Base-by-base conservation (phyloP, 2,113 vertebrate species). In the Emydura subglobosa region DNA sequence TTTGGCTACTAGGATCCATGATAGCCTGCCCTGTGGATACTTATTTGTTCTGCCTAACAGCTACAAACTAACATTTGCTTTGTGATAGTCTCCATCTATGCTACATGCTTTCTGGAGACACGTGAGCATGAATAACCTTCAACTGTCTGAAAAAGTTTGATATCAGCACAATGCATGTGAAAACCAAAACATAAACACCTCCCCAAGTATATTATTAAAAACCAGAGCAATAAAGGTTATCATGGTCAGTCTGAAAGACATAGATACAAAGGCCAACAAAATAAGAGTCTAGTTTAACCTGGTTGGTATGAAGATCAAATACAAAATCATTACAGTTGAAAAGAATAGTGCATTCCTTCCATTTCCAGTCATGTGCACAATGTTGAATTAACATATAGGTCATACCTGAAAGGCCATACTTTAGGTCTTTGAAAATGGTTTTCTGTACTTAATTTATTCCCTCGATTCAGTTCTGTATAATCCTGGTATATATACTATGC, bases 311-410 rank as follows among this genome's bases (percentile, higher is more conserved):
- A 87, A 25, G 95, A 93, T 95, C 10, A 76, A 88, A 94, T 84
- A 57, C 34, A 94, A 82, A 55, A 53, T 39, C 81, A 42, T 84
- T 89, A 59, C 57, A 83, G 47, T 76, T 25, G 79, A 86, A 94
- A 89, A 49, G 94, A 96, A 80, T n/a, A 53, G 88, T 86, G 72
- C 86, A 74, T 72, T 95, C 91, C 82, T 88, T 94, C 87, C 51
- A 72, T 86, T 95, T 86, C 88, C 78, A 96, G 76, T 50, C 90
- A 93, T 0, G 1, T 42, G 90, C 79, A 39, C 11, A 80, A 88
- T 49, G 42, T 65, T 86, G 85, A 87, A 72, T 93, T 94, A 92
- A 95, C 79, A 83, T 3, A 13, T 5, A 92, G 85, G 86, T 88
- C 24, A 1, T 34, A 39, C 49, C 12, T 57, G 85, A 93, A 87